phyloP scores from a whole-genome alignment of 2,888 invertebrate genomes.

The Meghimatium bilineatum region DNA sequence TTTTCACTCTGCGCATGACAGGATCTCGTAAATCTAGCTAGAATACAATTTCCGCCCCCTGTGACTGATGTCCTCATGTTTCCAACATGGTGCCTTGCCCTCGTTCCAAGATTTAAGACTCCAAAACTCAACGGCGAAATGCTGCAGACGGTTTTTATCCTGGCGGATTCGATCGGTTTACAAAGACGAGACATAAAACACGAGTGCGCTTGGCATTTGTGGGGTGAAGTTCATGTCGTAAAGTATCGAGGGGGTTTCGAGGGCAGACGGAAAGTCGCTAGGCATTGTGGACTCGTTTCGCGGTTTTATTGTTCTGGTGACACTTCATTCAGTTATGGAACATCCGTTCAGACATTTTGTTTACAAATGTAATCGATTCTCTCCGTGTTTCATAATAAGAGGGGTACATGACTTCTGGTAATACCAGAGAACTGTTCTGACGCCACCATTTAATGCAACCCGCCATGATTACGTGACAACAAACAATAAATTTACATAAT shows the following conservation, averaged over 20 bases:
- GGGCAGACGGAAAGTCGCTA: neutral
- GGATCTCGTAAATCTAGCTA: neutral
- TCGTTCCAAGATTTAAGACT: neutral
- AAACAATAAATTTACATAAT: neutral
- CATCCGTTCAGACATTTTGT: neutral
- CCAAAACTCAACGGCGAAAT: neutral
- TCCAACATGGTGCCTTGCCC: neutral
- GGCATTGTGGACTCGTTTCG: neutral
- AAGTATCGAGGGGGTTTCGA: neutral
- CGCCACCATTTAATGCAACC: neutral
- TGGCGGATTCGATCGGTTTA: neutral
- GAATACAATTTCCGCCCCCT: neutral
- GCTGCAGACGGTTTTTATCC: neutral
- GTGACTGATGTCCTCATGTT: neutral
- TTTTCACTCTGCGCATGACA: neutral
- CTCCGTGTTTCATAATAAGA: neutral
- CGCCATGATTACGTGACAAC: neutral
- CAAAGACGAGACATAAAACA: neutral
- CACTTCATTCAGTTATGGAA: neutral
- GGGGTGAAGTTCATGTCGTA: neutral
- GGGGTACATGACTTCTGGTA: conserved; percentile 4
- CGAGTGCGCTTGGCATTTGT: neutral
- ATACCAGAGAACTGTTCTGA: neutral
- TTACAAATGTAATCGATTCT: neutral
- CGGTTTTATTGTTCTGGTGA: neutral